These are phyloP conservation scores for Drosophila hamatofila DNA, from an alignment of 2,888 invertebrate genomes.

Conservation along the genomic window DNA sequence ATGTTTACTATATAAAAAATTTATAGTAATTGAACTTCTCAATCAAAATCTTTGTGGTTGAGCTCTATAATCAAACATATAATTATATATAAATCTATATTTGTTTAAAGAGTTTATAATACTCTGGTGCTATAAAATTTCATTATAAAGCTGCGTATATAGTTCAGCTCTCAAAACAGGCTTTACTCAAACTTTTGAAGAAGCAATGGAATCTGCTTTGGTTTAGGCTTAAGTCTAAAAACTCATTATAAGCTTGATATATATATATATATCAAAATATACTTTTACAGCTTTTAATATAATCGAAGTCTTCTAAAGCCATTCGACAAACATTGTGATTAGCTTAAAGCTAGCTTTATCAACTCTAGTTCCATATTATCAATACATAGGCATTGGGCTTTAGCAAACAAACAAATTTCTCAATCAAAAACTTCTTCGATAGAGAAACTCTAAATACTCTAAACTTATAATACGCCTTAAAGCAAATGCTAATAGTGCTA, in stretches of 20 bases:
- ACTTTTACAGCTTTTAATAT: neutral
- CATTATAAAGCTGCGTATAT: neutral
- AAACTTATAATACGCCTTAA: neutral
- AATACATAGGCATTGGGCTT: neutral
- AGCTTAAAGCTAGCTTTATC: neutral
- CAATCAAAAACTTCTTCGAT: neutral
- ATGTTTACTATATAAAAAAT: neutral
- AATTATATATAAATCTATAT: neutral
- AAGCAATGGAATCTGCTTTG: neutral
- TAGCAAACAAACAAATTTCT: neutral
- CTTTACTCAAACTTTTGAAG: neutral
- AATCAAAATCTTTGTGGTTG: neutral
- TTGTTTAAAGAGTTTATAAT: neutral
- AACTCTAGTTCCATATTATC: neutral
- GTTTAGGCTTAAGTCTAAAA: neutral
- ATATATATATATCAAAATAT: neutral
- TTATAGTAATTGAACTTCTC: neutral
- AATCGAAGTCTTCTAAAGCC: no score
- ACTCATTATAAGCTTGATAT: neutral
- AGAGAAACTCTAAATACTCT: neutral
- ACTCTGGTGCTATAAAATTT: no score
- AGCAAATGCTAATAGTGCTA: constrained; percentile 3
- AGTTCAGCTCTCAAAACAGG: neutral
- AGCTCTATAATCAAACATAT: neutral
- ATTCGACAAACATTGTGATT: neutral